Percentiles rank a stretch among this genome's conserved stretches.
Conservation (phyloP, 1,140 invertebrate species). For the Mercenaria mercenaria region DNA sequence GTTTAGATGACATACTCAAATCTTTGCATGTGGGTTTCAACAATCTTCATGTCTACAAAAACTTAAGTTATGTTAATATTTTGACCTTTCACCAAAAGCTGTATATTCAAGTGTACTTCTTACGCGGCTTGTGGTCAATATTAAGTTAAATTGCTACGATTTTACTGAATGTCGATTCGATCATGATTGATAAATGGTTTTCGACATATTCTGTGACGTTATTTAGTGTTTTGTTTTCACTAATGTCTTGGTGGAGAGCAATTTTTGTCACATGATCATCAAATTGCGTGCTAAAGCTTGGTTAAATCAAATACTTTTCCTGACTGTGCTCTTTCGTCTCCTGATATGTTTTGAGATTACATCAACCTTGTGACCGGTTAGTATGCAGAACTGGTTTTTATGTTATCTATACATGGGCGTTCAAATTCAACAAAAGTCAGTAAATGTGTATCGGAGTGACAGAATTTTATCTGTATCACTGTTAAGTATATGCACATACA, state of each 20-base stretch:
- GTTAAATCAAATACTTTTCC: conserved; percentile 12
- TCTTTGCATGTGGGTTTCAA: background rate
- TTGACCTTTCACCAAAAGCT: background rate
- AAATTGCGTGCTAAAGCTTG: background rate
- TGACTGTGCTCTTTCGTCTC: background rate
- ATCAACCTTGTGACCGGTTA: background rate
- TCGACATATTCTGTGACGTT: background rate
- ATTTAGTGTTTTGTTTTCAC: conserved; percentile 15
- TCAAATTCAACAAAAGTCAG: no score
- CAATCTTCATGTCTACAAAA: background rate
- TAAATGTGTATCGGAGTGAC: no score
- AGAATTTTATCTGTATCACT: no score
- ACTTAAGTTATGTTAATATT: background rate
- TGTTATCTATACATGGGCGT: background rate
- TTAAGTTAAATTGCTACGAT: background rate
- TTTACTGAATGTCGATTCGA: background rate
- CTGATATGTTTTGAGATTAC: conserved; percentile 20
- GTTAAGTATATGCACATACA: no score
- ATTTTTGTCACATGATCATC: conserved; percentile 19
- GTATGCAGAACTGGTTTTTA: background rate
- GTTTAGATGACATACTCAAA: background rate
- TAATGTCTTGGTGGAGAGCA: background rate
- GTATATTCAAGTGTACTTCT: background rate
- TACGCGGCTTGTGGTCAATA: background rate
- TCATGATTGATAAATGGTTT: background rate